Evolutionary conservation across 2,888 invertebrate species (phyloP).

Genomic region (Chalcosyrphus nemorum): DNA sequence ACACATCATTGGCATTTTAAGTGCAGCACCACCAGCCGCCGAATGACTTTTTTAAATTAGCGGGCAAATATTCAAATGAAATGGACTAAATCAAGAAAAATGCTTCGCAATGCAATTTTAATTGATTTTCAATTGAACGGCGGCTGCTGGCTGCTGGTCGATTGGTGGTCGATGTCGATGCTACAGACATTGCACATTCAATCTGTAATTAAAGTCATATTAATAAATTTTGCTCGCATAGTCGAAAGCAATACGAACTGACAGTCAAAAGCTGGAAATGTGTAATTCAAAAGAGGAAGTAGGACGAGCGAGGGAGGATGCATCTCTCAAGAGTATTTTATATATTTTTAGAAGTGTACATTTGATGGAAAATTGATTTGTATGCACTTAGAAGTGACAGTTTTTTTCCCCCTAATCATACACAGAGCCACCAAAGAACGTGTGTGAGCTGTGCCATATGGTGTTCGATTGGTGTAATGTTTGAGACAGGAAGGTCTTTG

Average conservation of each 20-base stretch:
- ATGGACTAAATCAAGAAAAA: conserved; percentile 45
- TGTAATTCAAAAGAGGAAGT: no score
- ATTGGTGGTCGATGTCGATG: neutral
- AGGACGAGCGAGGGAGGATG: neutral
- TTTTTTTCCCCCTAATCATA: neutral
- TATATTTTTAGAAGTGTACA: conserved; percentile 42
- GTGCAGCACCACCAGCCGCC: conserved; percentile 15
- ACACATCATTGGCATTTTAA: conserved; percentile 42
- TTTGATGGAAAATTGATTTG: conserved; percentile 54
- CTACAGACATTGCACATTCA: conserved; percentile 32
- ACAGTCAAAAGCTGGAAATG: conserved; percentile 58
- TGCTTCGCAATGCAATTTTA: conserved; percentile 57
- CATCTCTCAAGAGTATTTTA: neutral
- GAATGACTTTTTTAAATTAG: conserved; percentile 33
- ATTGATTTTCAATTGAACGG: conserved; percentile 68
- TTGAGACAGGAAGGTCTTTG: conserved; percentile 21
- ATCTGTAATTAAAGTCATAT: conserved; percentile 64
- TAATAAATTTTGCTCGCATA: conserved; percentile 58
- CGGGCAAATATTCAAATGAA: conserved; percentile 31
- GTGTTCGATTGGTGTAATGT: neutral
- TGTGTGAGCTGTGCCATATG: conserved; percentile 12
- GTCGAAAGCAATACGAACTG: conserved; percentile 22
- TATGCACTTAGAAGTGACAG: conserved; percentile 59
- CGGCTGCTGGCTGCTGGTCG: neutral
- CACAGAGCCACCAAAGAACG: neutral